Conservation (phyloP, 2,888 invertebrate species). For the Dynastes tityus region DNA sequence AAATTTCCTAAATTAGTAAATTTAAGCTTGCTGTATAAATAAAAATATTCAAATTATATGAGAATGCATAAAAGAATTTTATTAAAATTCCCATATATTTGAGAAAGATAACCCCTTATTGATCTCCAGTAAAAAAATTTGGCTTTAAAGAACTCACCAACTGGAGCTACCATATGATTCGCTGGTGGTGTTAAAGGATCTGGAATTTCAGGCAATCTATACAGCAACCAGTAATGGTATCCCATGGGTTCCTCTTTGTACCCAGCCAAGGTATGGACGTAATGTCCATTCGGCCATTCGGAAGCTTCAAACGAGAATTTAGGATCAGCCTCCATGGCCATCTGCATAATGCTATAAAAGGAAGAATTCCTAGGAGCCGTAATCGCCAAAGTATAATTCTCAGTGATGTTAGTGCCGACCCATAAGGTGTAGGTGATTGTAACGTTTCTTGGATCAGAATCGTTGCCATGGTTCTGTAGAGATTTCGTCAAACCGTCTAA, state of each 20-base stretch:
- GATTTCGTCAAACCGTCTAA: conserved; percentile 67
- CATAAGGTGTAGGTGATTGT: conserved; percentile 89
- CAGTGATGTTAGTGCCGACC: conserved; percentile 90
- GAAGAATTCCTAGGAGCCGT: conserved; percentile 82
- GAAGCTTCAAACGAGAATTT: conserved; percentile 77
- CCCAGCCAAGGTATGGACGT: conserved; percentile 89
- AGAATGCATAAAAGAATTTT: no score
- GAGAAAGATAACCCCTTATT: no score
- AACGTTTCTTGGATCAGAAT: conserved; percentile 79
- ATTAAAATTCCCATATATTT: no score
- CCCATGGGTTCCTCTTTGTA: conserved; percentile 87
- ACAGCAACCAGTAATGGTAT: conserved; percentile 92
- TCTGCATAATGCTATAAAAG: conserved; percentile 80
- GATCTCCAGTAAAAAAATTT: no score
- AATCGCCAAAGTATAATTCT: conserved; percentile 84
- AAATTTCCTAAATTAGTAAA: no score
- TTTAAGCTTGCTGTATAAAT: no score
- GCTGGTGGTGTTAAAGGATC: conserved; percentile 88
- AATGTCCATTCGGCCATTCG: conserved; percentile 94
- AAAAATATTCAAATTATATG: no score
- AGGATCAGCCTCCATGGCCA: conserved; percentile 86
- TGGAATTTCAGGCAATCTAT: conserved; percentile 85
- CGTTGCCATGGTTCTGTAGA: conserved; percentile 70
- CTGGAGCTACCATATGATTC: conserved; percentile 90
- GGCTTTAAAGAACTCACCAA: conserved; percentile 76